phyloP scores from a whole-genome alignment of 2,888 invertebrate species.

The Agrochola circellaris region DNA sequence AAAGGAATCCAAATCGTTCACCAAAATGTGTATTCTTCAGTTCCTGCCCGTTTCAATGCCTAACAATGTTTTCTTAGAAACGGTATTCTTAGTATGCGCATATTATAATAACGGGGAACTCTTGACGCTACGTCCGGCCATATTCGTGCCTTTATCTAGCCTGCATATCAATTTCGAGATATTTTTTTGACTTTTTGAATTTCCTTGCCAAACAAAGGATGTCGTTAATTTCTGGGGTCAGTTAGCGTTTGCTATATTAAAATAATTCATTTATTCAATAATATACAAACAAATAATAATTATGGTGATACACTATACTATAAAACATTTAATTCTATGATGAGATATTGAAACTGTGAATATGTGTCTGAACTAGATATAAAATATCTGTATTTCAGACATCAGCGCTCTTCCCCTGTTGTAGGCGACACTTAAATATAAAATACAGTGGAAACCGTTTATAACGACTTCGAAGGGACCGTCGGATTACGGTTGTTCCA shows the following conservation, averaged over 20 bases:
- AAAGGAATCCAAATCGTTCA: background rate
- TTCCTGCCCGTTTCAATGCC: constrained; percentile 12
- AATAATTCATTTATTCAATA: too few species aligned
- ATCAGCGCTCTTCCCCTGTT: too few species aligned
- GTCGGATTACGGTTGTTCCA: too few species aligned
- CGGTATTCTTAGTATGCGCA: constrained; percentile 18
- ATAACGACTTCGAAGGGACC: too few species aligned
- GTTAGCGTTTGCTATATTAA: background rate
- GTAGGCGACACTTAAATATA: too few species aligned
- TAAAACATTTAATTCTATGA: too few species aligned
- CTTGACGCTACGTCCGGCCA: constrained; percentile 34
- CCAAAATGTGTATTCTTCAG: background rate
- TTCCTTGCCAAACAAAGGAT: background rate
- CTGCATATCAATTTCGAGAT: constrained; percentile 1
- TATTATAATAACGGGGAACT: constrained; percentile 32
- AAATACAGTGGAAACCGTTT: too few species aligned
- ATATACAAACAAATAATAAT: too few species aligned
- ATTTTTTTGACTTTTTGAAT: background rate
- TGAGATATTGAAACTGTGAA: too few species aligned
- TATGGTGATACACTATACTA: too few species aligned
- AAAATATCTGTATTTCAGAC: too few species aligned
- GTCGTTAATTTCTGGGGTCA: background rate
- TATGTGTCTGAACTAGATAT: too few species aligned
- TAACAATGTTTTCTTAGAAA: constrained; percentile 42
- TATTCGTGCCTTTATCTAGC: constrained; percentile 3